Percentiles rank a stretch among this genome's conserved stretches.
Conservation (phyloP, 2,797 vertebrate genomes). For the Ceyx erithaca region DNA sequence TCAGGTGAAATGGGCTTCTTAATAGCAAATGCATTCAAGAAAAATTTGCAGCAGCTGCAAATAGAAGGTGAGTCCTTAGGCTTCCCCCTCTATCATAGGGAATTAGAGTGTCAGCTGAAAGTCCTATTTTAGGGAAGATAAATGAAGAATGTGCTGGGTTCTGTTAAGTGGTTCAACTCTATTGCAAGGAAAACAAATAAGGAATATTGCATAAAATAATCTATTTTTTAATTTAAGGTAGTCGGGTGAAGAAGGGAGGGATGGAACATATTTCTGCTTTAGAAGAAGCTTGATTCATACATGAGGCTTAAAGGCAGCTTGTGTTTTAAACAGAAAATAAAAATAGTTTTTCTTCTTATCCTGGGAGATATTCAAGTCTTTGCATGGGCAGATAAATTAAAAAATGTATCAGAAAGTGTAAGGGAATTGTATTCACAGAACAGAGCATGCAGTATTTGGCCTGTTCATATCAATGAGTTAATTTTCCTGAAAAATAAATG, state of each 20-base stretch:
- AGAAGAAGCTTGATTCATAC: constrained; percentile 12
- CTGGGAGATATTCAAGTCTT: constrained; percentile 37
- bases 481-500: constrained; percentile 66
- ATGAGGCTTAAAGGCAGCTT: background rate
- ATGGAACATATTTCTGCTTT: background rate
- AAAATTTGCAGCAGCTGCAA: background rate
- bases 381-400: constrained; percentile 31
- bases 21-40: background rate
- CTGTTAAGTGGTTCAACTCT: constrained; percentile 23
- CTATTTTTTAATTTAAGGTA: constrained; percentile 17
- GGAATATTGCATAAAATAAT: constrained; percentile 31
- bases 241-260: background rate
- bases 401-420: constrained; percentile 3
- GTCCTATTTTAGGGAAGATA: background rate
- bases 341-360: constrained; percentile 39
- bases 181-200: constrained; percentile 31
- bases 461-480: constrained; percentile 31
- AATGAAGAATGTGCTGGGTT: constrained; percentile 13
- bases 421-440: background rate
- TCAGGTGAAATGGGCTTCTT: background rate
- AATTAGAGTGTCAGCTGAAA: constrained; percentile 21
- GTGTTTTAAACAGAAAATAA: constrained; percentile 48
- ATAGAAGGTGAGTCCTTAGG: background rate
- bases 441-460: constrained; percentile 9
- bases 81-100: background rate